A percentile compares a stretch with the other conserved stretches of the same genome.
Conservation (phyloP, 1,140 invertebrate species). For the Ceratina australensis region DNA sequence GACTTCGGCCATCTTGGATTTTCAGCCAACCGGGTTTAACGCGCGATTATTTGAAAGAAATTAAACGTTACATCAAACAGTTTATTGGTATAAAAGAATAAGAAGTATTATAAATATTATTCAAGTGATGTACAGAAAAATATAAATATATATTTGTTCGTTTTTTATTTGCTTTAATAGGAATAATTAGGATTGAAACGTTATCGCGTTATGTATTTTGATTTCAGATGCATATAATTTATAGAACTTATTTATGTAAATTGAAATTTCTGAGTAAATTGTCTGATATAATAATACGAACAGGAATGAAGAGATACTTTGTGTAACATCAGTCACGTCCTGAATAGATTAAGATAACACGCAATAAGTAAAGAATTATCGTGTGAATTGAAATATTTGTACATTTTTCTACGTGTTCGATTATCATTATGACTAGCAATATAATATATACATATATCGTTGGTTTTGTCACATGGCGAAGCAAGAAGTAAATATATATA, state of each 20-base stretch:
- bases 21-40: too few relatives aligned
- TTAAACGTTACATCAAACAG: too few relatives aligned
- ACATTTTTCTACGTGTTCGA: not conserved
- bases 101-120: too few relatives aligned
- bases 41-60: too few relatives aligned
- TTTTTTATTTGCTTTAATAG: not conserved
- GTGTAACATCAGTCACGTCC: not conserved
- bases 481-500: slow-evolving; percentile 10
- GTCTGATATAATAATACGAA: too few relatives aligned
- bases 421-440: not conserved
- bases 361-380: not conserved
- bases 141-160: not conserved
- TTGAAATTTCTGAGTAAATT: not conserved
- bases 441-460: too few relatives aligned
- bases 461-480: slow-evolving; percentile 22
- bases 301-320: not conserved
- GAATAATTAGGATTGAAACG: not conserved
- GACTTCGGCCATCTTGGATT: too few relatives aligned
- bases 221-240: not conserved
- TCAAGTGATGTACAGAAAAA: too few relatives aligned
- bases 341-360: not conserved
- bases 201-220: too few relatives aligned
- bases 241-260: not conserved
- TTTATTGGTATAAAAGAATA: too few relatives aligned
- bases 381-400: slow-evolving; percentile 10